These are phyloP conservation scores for Archaeoteleia sp. DNA, from an alignment of 2,888 invertebrate species.

Conservation along the genomic window DNA sequence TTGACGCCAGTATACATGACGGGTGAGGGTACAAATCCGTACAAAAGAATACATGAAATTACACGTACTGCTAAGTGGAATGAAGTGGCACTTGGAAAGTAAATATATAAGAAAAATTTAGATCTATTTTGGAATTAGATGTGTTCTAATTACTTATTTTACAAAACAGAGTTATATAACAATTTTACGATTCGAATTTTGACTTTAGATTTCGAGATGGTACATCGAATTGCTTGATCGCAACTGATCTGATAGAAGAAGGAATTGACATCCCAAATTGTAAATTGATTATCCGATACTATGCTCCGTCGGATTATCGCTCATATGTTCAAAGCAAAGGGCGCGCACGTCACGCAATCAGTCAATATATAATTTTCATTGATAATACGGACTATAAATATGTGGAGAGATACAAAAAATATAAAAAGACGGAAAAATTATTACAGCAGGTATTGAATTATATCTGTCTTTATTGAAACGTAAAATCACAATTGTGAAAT, in stretches of 20 bases:
- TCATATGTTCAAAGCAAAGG: conserved; percentile 95
- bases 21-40: conserved; percentile 80
- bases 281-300: conserved; percentile 86
- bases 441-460: conserved; percentile 76
- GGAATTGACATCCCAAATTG: conserved; percentile 92
- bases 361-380: conserved; percentile 80
- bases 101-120: no score
- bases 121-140: no score
- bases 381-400: conserved; percentile 68
- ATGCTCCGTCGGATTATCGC: conserved; percentile 82
- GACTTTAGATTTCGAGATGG: conserved; percentile 77
- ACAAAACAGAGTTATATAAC: conserved; percentile 2
- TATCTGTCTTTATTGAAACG: no score
- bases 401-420: conserved; percentile 73
- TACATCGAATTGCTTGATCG: conserved; percentile 80
- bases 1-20: conserved; percentile 84
- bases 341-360: conserved; percentile 82
- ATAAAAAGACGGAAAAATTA: conserved; percentile 76
- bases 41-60: conserved; percentile 77
- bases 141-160: conserved; percentile 7
- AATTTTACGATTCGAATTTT: conserved; percentile 4
- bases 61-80: conserved; percentile 78
- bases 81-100: conserved; percentile 76
- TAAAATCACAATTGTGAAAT: no score
- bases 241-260: conserved; percentile 91